Base-by-base conservation (phyloP, 2,888 invertebrate genomes). In the Epinotia bilunana region DNA sequence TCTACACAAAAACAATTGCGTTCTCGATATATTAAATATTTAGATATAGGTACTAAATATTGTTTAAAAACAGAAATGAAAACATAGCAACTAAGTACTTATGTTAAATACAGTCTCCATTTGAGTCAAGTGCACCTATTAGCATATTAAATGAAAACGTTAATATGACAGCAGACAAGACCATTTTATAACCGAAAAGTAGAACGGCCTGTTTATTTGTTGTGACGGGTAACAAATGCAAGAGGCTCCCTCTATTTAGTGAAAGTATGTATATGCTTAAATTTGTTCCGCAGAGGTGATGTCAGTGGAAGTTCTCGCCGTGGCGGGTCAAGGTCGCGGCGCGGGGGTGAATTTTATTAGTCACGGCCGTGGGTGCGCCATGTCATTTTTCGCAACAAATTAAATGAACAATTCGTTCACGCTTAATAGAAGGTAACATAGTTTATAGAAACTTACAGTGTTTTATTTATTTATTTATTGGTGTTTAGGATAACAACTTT, bases 261-360 rank as follows among this genome's bases (percentile, higher is more conserved):
- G 9, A 39, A 39, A 2, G 39, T 39, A 6, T 46, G 43, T 53
- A 13, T 23, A 57, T 46, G 33, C 49, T 53, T 53, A 18, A 28
- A 23, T 57, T 33, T 55, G 57, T 69, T 73, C 63, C 65, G 65
- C 57, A 57, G 62, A 55, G 57, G 67, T 72, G 72, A 67, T 75
- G 60, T 43, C 70, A 68, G 67, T 60, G 69, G 63, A 53, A 67
- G 60, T 39, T 68, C 43, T 55, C 74, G 61, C 65, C 62, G 73
- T 71, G 63, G 63, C 28, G 72, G 74, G 78, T 78, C 78, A 78
- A 77, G 78, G 78, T 75, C 78, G 73, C 49, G 61, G 39, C 76
- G 71, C 49, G 55, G 53, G 71, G 74, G 70, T 65, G 72, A 72
- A 75, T 67, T 75, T 49, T 75, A 71, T 75, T 75, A 67, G 71